Base-by-base conservation (phyloP, 2,113 vertebrate genomes). In the Etheostoma cragini region DNA sequence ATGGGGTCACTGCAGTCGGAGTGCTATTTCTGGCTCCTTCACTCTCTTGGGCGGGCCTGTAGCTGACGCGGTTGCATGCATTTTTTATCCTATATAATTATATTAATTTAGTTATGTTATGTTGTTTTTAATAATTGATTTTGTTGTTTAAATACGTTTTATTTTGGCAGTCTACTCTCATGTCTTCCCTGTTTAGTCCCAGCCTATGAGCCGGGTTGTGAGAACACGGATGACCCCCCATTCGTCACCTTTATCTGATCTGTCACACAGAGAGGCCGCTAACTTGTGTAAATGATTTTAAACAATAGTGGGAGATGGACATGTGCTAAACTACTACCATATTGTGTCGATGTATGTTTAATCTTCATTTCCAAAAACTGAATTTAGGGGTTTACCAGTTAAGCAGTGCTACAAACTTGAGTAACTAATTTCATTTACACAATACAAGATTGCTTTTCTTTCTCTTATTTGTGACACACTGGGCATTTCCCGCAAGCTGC, bases 401-500 rank as follows among this genome's bases (percentile, higher is more conserved):
- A 50, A 72, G 6, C 33, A 8, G 12, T 15, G 24, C 46, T 38
- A 13, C 22, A 60, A 60, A 56, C 7, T 26, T 60, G 13, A 54
- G 12, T 13, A 56, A 49, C 47, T 42, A 30, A 24, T 33, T 50
- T 62, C n/a, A 30, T 24, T 71, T 15, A 24, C 45, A n/a, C 24
- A 61, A 13, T 8, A 33, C n/a, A n/a, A 10, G 16, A 21, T 57
- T 52, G 54, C 42, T 77, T 58, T 77, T 16, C 33, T 65, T 72
- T 75, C 24, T 72, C 54, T 33, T 45, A 33, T 54, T 58, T 60
- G 16, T 76, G 66, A 56, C 11, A 14, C 22, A 53, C 4, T 24
- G 38, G 57, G 42, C 72, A 73, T 72, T 77, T 72, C 52, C 35
- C 42, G 42, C n/a, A n/a, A n/a, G 69, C 47, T 30, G 24, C 35